Evolutionary conservation across 1,140 invertebrate genomes (phyloP).

Genomic region (Trialeurodes vaporariorum): DNA sequence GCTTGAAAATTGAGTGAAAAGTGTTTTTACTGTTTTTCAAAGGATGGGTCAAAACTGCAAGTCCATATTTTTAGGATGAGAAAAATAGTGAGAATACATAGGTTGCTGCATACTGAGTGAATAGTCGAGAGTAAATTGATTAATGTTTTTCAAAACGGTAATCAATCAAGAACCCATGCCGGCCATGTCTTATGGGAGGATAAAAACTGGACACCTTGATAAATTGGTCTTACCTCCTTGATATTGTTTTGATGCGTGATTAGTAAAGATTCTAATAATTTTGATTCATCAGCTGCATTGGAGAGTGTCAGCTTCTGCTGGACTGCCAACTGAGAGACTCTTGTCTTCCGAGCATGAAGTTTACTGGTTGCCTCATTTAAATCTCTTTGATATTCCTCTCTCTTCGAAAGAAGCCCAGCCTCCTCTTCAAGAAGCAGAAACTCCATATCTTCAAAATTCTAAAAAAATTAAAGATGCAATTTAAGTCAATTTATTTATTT

Average conservation of each 20-base stretch:
- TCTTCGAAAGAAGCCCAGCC: conserved; percentile 62
- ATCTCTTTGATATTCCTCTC: conserved; percentile 70
- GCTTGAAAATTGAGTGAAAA: too few species aligned
- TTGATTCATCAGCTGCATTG: conserved; percentile 47
- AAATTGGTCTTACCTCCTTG: conserved; percentile 41
- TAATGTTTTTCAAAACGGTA: not conserved
- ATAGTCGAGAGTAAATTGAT: not conserved
- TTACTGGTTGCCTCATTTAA: conserved; percentile 51
- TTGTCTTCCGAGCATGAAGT: conserved; percentile 47
- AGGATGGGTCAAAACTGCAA: too few species aligned
- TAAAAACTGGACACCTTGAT: not conserved
- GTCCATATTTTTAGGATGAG: too few species aligned
- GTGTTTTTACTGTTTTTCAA: too few species aligned
- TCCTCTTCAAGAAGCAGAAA: conserved; percentile 88
- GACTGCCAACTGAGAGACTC: conserved; percentile 50
- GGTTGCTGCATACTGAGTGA: not conserved
- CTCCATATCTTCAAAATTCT: conserved; percentile 83
- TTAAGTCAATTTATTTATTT: too few species aligned
- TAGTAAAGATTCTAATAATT: conserved; percentile 47
- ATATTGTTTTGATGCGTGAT: conserved; percentile 45
- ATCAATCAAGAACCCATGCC: too few species aligned
- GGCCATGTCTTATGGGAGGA: too few species aligned
- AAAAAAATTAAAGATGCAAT: conserved; percentile 18
- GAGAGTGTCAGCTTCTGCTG: conserved; percentile 48
- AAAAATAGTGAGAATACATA: too few species aligned